Conservation (phyloP, 2,113 vertebrate genomes). For the Dipodomys stephensi region DNA sequence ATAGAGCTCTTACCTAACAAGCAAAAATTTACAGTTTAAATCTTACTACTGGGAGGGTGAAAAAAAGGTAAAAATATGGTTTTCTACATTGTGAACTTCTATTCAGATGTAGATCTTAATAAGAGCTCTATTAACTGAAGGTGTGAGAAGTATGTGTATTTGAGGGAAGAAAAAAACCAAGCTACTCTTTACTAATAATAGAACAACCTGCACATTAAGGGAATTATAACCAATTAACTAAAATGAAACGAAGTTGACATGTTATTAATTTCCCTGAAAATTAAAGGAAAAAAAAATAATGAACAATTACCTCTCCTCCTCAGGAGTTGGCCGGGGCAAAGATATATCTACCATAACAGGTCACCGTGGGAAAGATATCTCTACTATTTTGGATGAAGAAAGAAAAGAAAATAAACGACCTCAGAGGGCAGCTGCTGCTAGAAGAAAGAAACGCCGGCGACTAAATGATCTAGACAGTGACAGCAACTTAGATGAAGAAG, state of each 20-base stretch:
- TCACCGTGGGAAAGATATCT: constrained; percentile 96
- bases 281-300: constrained; percentile 25
- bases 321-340: constrained; percentile 90
- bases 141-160: not conserved
- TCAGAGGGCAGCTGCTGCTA: constrained; percentile 85
- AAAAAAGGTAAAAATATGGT: not conserved
- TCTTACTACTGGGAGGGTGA: too few relatives aligned
- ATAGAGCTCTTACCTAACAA: too few relatives aligned
- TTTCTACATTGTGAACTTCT: not conserved
- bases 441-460: constrained; percentile 93
- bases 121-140: not conserved
- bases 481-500: constrained; percentile 95
- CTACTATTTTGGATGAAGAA: constrained; percentile 94
- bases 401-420: constrained; percentile 92
- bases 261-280: not conserved
- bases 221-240: too few relatives aligned
- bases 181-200: not conserved
- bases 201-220: not conserved
- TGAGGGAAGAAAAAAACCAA: not conserved
- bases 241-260: too few relatives aligned
- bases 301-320: not conserved
- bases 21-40: too few relatives aligned
- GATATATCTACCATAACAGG: constrained; percentile 93
- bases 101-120: not conserved
- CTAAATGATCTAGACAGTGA: constrained; percentile 98